Conservation (phyloP, 2,888 invertebrate species). For the Lydus trimaculatus region DNA sequence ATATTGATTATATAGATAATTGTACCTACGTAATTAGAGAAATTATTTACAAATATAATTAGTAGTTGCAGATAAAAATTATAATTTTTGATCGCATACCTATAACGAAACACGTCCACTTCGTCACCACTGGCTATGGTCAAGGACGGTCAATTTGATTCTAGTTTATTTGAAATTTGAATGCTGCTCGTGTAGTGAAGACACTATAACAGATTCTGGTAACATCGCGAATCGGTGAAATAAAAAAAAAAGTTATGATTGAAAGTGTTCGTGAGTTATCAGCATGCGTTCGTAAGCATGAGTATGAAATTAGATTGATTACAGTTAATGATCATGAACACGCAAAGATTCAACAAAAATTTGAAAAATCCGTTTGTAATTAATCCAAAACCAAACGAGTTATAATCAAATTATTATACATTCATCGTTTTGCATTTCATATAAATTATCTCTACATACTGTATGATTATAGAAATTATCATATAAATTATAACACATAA, state of each 20-base stretch:
- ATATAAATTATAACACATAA: neutral
- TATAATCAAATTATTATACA: neutral
- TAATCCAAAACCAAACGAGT: neutral
- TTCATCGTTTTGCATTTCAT: neutral
- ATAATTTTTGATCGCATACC: neutral
- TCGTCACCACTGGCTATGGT: conserved; percentile 4
- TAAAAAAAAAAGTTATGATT: neutral
- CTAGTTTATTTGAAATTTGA: conserved; percentile 22
- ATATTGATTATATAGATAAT: neutral
- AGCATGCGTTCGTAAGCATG: neutral
- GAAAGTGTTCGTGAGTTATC: neutral
- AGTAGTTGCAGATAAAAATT: neutral
- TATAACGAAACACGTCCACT: neutral
- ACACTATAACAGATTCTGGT: neutral
- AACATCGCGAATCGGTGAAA: neutral
- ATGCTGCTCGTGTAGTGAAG: neutral
- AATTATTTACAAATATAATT: neutral
- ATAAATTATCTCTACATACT: neutral
- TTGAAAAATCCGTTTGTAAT: neutral
- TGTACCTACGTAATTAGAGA: neutral
- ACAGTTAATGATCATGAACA: neutral
- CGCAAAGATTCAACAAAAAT: neutral
- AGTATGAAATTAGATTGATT: neutral
- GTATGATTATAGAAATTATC: neutral
- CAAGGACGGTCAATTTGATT: conserved; percentile 24